Conservation (phyloP, 2,888 invertebrate species). For the Proisotoma minuta region DNA sequence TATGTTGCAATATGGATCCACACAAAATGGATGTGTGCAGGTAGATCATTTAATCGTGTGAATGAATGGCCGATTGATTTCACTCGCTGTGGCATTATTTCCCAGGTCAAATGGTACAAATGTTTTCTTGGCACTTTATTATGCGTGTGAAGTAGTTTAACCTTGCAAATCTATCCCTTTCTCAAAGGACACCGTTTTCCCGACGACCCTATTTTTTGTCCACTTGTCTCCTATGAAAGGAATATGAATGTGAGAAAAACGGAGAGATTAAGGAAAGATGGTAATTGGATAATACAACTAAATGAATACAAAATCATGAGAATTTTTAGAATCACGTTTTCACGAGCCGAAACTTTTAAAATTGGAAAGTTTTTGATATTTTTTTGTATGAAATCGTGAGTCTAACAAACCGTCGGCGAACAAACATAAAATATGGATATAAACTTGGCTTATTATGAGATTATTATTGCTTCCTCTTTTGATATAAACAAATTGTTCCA, state of each 20-base stretch:
- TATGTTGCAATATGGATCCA: too few relatives aligned
- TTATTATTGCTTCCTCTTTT: too few relatives aligned
- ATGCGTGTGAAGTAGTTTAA: too few relatives aligned
- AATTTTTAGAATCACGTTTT: conserved; percentile 7
- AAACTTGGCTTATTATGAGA: too few relatives aligned
- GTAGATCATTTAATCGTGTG: too few relatives aligned
- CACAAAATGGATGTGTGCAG: too few relatives aligned
- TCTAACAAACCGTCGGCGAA: background rate
- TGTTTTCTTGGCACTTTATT: background rate
- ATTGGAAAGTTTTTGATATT: background rate
- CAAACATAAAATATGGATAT: background rate
- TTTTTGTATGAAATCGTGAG: conserved; percentile 1
- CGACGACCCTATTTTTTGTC: conserved; percentile 5
- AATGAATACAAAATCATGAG: conserved; percentile 1
- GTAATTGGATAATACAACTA: conserved; percentile 4
- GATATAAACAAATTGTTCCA: too few relatives aligned
- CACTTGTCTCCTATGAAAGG: background rate
- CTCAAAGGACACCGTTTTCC: too few relatives aligned
- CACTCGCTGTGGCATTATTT: too few relatives aligned
- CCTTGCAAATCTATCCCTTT: background rate
- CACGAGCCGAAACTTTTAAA: background rate
- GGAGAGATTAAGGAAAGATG: background rate
- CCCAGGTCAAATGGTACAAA: background rate
- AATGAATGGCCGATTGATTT: too few relatives aligned
- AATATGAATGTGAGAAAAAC: background rate